phyloP scores from a whole-genome alignment of 2,888 invertebrate species.

The Pachydiplax longipennis region DNA sequence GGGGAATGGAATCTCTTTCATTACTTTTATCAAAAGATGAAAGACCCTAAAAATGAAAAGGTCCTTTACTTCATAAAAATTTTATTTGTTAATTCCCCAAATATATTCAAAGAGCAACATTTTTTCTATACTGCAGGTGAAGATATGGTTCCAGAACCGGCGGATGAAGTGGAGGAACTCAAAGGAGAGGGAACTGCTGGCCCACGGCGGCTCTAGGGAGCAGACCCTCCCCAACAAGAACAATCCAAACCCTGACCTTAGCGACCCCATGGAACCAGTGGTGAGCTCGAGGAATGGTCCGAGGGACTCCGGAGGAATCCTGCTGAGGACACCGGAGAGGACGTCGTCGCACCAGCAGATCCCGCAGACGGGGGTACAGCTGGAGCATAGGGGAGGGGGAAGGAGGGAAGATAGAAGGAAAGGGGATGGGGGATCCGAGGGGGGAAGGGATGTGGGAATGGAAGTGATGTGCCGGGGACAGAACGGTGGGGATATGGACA shows the following conservation, averaged over 20 bases:
- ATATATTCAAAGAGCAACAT: too few species aligned
- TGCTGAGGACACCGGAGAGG: neutral
- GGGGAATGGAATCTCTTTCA: too few species aligned
- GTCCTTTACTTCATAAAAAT: too few species aligned
- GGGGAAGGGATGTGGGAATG: constrained; percentile 76
- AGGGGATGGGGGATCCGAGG: constrained; percentile 51
- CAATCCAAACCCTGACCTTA: constrained; percentile 93
- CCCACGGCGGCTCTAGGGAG: constrained; percentile 91
- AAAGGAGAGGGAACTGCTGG: constrained; percentile 92
- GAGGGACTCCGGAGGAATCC: neutral
- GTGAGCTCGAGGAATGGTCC: constrained; percentile 50
- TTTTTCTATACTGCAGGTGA: constrained; percentile 68
- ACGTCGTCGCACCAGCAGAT: neutral
- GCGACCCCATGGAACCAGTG: constrained; percentile 65
- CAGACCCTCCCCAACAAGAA: constrained; percentile 96
- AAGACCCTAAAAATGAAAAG: too few species aligned
- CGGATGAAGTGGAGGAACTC: constrained; percentile 99
- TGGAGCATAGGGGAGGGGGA: neutral
- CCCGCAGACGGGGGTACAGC: neutral
- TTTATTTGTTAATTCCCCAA: too few species aligned
- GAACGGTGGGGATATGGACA: neutral
- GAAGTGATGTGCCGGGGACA: constrained; percentile 77
- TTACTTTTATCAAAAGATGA: too few species aligned
- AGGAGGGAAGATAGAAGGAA: constrained; percentile 52
- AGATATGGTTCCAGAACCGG: constrained; percentile 95